phyloP scores from a whole-genome alignment of 2,113 vertebrate species.

The Recurvirostra avosetta region DNA sequence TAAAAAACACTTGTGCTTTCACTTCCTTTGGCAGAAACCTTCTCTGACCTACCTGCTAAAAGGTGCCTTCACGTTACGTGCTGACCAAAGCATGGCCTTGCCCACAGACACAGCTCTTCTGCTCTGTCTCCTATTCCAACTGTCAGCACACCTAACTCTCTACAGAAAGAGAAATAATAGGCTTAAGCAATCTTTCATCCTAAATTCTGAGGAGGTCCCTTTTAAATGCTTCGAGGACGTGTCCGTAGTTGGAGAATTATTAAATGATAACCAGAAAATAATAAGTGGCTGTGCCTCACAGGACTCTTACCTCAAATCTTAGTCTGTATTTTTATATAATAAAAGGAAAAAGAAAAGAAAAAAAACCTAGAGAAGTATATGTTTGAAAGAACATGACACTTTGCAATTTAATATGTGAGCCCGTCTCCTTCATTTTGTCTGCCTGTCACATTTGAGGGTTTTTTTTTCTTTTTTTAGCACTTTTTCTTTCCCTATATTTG shows the following conservation, averaged over 20 bases:
- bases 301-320: neutral
- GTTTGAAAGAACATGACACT: neutral
- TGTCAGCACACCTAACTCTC: neutral
- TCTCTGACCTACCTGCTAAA: neutral
- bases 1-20: neutral
- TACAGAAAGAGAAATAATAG: neutral
- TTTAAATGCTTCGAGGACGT: neutral
- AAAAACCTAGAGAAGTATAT: neutral
- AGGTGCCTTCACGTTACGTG: neutral
- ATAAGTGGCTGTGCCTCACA: neutral
- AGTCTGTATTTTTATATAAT: neutral
- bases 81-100: neutral
- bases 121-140: neutral
- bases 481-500: neutral
- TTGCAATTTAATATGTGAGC: neutral
- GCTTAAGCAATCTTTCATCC: neutral
- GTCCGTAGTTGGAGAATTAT: neutral
- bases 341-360: neutral
- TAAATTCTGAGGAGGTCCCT: neutral
- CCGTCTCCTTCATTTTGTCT: slow-evolving; percentile 10
- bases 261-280: neutral
- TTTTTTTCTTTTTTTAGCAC: neutral
- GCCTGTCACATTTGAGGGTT: neutral
- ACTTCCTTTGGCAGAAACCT: neutral
- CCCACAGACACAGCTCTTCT: neutral